These are phyloP conservation scores for Chlorocebus sabaeus DNA, from an alignment of 2,113 vertebrate species.

Conservation along the genomic window DNA sequence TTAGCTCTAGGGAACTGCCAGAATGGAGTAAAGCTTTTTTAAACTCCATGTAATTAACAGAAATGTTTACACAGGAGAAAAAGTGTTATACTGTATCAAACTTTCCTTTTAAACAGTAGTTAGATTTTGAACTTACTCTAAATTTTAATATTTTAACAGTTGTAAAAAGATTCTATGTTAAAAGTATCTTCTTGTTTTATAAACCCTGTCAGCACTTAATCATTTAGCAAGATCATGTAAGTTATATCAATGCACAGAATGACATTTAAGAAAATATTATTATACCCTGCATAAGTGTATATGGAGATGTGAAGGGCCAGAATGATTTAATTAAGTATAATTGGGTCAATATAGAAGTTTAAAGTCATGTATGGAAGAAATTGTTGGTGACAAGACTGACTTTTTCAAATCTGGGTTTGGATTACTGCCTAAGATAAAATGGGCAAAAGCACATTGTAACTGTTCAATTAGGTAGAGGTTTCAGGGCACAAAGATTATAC, in stretches of 20 bases:
- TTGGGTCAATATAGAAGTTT: not conserved
- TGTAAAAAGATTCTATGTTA: not conserved
- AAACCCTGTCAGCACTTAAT: not conserved
- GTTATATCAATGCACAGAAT: not conserved
- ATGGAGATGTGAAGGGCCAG: not conserved
- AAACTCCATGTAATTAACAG: slow-evolving; percentile 78
- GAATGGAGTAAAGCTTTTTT: slow-evolving; percentile 73
- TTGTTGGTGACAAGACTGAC: not conserved
- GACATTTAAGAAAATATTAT: not conserved
- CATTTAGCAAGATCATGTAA: not conserved
- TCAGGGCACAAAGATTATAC: not conserved
- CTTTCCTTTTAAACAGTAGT: slow-evolving; percentile 70
- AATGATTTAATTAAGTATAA: not conserved
- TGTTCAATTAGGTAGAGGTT: not conserved
- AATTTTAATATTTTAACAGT: slow-evolving; percentile 17
- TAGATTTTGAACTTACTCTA: slow-evolving; percentile 64
- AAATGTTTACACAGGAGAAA: slow-evolving; percentile 75
- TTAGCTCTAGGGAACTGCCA: slow-evolving; percentile 63
- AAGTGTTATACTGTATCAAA: slow-evolving; percentile 45
- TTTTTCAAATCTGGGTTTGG: not conserved
- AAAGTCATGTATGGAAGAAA: not conserved
- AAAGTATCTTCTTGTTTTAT: not conserved
- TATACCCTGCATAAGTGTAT: not conserved
- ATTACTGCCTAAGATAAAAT: not conserved
- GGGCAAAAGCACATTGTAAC: not conserved